Evolutionary conservation across 2,888 invertebrate genomes (phyloP).

Genomic region (Teleiodes luculella): DNA sequence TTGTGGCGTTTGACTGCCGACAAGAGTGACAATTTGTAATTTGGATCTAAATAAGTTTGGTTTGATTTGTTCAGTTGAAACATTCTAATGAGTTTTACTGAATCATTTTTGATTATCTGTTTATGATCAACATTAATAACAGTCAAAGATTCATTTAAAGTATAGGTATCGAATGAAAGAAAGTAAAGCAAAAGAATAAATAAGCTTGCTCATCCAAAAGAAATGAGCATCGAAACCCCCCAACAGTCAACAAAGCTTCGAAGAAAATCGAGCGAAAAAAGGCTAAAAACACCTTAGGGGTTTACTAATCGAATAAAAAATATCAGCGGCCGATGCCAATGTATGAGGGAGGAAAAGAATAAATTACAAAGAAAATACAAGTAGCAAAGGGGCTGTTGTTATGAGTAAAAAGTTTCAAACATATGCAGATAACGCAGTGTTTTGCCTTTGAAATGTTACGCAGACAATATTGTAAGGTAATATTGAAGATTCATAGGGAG

Average conservation of each 20-base stretch:
- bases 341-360: conserved; percentile 76
- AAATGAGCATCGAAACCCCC: conserved; percentile 75
- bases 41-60: background rate
- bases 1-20: background rate
- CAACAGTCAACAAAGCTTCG: conserved; percentile 77
- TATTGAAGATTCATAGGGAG: conserved; percentile 23
- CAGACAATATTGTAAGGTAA: conserved; percentile 47
- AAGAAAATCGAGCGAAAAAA: conserved; percentile 80
- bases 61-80: background rate
- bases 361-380: conserved; percentile 78
- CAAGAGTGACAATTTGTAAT: background rate
- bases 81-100: background rate
- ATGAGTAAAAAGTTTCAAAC: conserved; percentile 66
- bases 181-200: conserved; percentile 57
- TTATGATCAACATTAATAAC: background rate
- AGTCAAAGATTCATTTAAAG: conserved; percentile 16
- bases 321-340: conserved; percentile 79
- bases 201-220: conserved; percentile 74
- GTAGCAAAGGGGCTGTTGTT: conserved; percentile 69
- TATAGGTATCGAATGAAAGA: conserved; percentile 22
- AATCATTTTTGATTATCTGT: too few relatives aligned
- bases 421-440: conserved; percentile 64
- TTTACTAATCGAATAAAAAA: conserved; percentile 81
- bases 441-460: conserved; percentile 54
- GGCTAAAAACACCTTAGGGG: conserved; percentile 80